Evolutionary conservation across 1,140 invertebrate genomes (phyloP), one percentile per base, ranked within the genome.

Genomic region (Triops cancriformis): DNA sequence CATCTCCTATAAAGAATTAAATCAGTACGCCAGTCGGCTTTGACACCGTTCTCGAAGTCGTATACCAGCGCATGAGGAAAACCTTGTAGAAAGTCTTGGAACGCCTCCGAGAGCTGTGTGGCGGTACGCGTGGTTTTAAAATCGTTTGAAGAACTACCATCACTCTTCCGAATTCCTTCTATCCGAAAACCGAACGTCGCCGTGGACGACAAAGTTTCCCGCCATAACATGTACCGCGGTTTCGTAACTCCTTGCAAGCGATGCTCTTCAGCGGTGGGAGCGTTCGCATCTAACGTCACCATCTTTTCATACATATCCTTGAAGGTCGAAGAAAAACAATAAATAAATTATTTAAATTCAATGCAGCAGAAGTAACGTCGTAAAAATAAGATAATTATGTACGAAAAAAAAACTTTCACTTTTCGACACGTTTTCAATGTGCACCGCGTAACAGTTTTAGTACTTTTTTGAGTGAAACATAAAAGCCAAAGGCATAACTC

Each of bases 271-370:
- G 92, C 90, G 14, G 91, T 96, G 10, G 96, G 96, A 6, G 96
- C 96, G 79, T 87, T 87, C 26, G 92, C 89, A 83, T 98, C 96
- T 76, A 98, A 94, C 84, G 97, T 94, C 78, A 97, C 91, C 96
- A 99, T 98, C 87, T 99, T 98, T 80, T 98, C 93, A 85, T 97
- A 99, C 93, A 99, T 97, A 85, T 99, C 97, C 86, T n/a, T 89
- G 81, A 14, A 83, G 80, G 79, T n/a, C n/a, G 77, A 79, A 75
- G 31, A 72, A 74, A 75, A 77, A 73, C 4, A 1, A n/a, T 26
- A 42, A 41, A 73, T 73, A 18, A 76, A 37, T 18, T 28, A n/a
- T n/a, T n/a, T n/a, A n/a, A n/a, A n/a, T n/a, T n/a, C n/a, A 74
- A 0, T 26, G 41, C 26, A 26, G 10, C 26, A 74, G 18, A 7